Conservation (phyloP, 2,113 vertebrate genomes). For the Megaptera novaeangliae region DNA sequence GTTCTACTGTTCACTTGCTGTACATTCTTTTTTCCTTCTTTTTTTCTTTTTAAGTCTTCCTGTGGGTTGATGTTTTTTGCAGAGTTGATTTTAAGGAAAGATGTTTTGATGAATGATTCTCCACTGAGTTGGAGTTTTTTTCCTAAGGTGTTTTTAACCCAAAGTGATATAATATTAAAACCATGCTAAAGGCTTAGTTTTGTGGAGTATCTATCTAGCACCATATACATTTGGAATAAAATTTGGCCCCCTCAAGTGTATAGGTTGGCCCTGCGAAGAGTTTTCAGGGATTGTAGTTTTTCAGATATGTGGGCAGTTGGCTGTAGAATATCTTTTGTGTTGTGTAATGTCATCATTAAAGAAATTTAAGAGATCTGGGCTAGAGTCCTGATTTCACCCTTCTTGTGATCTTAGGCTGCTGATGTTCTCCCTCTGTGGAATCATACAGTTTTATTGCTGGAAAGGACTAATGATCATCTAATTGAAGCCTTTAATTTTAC, state of each 20-base stretch:
- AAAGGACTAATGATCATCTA: neutral
- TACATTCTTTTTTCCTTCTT: neutral
- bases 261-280: neutral
- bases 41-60: neutral
- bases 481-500: neutral
- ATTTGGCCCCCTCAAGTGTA: neutral
- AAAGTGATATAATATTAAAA: neutral
- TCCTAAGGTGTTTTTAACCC: neutral
- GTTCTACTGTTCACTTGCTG: neutral
- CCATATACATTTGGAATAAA: neutral
- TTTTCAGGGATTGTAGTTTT: slow-evolving; percentile 30
- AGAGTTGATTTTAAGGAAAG: slow-evolving; percentile 36
- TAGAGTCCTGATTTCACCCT: neutral
- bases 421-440: neutral
- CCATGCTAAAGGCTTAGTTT: neutral
- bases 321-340: neutral
- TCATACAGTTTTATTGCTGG: neutral
- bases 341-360: neutral
- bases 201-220: neutral
- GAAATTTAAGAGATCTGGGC: neutral
- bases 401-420: slow-evolving; percentile 13
- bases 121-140: neutral
- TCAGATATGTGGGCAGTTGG: neutral
- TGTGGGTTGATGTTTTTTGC: neutral
- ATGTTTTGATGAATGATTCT: neutral